Base-by-base conservation (phyloP, 1,140 invertebrate genomes). In the Bombus impatiens region DNA sequence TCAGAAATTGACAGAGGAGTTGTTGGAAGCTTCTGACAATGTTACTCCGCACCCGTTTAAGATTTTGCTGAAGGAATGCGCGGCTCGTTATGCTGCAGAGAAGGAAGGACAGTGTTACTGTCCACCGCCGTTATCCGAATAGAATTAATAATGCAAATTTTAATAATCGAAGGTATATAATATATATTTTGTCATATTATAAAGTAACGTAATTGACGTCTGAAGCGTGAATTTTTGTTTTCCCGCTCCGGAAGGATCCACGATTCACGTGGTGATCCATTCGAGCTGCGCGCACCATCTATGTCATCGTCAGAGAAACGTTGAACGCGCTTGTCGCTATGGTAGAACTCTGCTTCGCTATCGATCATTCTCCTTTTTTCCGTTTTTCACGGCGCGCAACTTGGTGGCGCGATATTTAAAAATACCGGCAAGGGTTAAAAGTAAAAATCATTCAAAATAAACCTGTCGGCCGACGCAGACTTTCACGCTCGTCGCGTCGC, bases 31-130 rank as follows among this genome's bases (percentile, higher is more conserved):
- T 86, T 90, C 92, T 35, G 89, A 91, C 68, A 86, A 79, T 59
- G 79, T 91, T 47, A 79, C 68, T 35, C 89, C 90, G 25, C 90
- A 92, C 82, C 90, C 92, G 59, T 92, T 92, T 78, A 91, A 92
- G 78, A 72, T 83, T 25, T 70, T 91, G 62, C 57, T 93, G 40
- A 90, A 85, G 65, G 84, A 91, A 59, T 88, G 80, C 86, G 85
- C 70, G 13, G 84, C 78, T 18, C 78, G 86, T 59, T 84, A 74
- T 57, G 91, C 72, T 40, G 84, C 86, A 35, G 88, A 92, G 79
- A 86, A 86, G 37, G 86, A 87, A 78, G 86, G 76, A 44, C 86
- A 77, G 65, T 88, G 82, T 80, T 88, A 86, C 62, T 89, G 89
- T 62, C 84, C 89, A n/a, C 86, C 82, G 57, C 72, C 79, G 74